Evolutionary conservation across 2,113 vertebrate species (phyloP).

Genomic region (Chelonoidis abingdonii): DNA sequence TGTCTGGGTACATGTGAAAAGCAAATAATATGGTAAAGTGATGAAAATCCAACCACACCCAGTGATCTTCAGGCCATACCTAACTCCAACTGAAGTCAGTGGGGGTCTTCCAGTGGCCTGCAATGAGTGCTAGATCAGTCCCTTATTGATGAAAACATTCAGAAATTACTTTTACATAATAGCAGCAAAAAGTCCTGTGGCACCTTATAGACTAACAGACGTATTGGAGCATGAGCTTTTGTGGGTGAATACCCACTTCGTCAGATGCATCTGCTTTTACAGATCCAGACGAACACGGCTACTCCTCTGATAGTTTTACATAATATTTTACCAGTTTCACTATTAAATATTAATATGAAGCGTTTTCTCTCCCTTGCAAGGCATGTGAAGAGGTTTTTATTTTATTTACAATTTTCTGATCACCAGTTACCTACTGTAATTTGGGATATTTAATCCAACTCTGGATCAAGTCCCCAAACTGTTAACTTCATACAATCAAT

Average conservation of each 20-base stretch:
- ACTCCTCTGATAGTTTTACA: not conserved
- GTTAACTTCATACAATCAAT: constrained; percentile 34
- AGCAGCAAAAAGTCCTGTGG: too few relatives aligned
- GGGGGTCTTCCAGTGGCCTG: not conserved
- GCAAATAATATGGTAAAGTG: not conserved
- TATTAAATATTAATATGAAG: not conserved
- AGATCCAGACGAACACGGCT: too few relatives aligned
- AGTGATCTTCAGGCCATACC: not conserved
- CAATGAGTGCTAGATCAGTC: not conserved
- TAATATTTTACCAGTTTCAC: not conserved
- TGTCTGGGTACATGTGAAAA: not conserved
- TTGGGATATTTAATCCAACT: not conserved
- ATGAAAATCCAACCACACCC: not conserved
- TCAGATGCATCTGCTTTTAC: too few relatives aligned
- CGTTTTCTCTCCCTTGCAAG: accelerated
- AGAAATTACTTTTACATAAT: not conserved
- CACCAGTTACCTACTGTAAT: not conserved
- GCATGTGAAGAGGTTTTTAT: not conserved
- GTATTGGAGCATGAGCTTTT: too few relatives aligned
- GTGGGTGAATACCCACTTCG: too few relatives aligned
- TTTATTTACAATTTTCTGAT: not conserved
- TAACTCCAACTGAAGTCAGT: not conserved
- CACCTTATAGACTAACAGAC: too few relatives aligned
- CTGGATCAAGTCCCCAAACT: not conserved
- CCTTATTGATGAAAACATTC: not conserved